These are phyloP conservation scores for Melierax canorus DNA, from an alignment of 2,113 vertebrate species.

Conservation along the genomic window DNA sequence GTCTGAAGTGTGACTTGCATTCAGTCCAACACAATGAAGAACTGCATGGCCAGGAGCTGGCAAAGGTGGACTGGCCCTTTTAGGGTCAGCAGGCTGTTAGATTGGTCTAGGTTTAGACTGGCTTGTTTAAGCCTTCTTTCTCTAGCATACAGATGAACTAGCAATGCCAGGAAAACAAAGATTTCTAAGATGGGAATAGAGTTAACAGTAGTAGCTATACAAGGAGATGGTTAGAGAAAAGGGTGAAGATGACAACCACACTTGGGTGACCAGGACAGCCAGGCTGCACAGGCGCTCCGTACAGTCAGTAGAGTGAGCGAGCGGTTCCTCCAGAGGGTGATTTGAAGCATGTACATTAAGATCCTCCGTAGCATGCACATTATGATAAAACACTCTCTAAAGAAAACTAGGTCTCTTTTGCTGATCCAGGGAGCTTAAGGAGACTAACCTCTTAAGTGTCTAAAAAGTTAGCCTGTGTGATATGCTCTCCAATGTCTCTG, in stretches of 20 bases:
- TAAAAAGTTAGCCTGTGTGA: not conserved
- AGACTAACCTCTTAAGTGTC: not conserved
- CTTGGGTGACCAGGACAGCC: not conserved
- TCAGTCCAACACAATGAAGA: not conserved
- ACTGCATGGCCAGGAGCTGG: not conserved
- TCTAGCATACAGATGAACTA: not conserved
- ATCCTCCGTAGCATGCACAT: not conserved
- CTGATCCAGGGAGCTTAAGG: not conserved
- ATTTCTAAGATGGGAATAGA: not conserved
- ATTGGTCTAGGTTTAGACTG: not conserved
- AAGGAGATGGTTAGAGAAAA: not conserved
- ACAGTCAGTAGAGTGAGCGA: not conserved
- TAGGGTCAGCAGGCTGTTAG: not conserved
- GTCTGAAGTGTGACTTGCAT: not conserved
- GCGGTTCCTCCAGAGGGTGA: fast-evolving
- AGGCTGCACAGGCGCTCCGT: not conserved
- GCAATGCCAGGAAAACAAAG: not conserved
- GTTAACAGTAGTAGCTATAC: not conserved
- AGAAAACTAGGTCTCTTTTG: not conserved
- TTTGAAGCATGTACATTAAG: not conserved
- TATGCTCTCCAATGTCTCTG: not conserved
- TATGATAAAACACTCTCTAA: not conserved
- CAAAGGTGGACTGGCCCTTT: not conserved
- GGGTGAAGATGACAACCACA: not conserved
- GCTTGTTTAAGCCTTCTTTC: not conserved